Conservation (phyloP, 2,797 vertebrate genomes). For the Carapus acus region DNA sequence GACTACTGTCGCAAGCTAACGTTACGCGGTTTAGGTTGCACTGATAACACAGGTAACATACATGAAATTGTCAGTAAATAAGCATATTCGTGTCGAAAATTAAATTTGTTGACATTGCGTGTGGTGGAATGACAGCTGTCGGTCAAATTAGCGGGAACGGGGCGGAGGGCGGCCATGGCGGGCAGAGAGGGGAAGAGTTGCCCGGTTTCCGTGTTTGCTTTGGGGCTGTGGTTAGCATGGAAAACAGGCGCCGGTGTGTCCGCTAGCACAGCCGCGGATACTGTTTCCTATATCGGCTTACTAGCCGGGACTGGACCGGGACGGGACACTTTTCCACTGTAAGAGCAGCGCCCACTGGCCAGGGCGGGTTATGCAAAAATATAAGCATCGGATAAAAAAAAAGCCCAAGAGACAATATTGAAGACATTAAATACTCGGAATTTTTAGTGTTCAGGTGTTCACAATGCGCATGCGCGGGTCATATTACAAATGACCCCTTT, state of each 20-base stretch:
- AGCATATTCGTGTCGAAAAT: accelerated
- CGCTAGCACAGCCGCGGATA: constrained; percentile 37
- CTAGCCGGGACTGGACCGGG: background rate
- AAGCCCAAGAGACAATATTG: background rate
- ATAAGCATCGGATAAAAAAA: too few relatives aligned
- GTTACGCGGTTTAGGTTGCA: constrained; percentile 1
- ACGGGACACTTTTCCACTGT: constrained; percentile 24
- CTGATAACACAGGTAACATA: background rate
- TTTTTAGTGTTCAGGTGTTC: background rate
- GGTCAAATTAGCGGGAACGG: constrained; percentile 6
- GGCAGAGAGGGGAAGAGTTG: background rate
- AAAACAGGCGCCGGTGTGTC: constrained; percentile 3
- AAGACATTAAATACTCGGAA: background rate
- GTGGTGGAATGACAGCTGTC: constrained; percentile 29
- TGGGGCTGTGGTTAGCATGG: background rate
- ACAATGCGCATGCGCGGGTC: background rate
- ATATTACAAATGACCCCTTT: constrained; percentile 3
- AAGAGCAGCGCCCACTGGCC: background rate
- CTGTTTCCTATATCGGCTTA: constrained; percentile 50
- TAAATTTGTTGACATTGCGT: background rate
- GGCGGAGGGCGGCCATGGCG: background rate
- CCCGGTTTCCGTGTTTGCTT: background rate
- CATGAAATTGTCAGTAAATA: background rate
- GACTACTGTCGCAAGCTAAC: constrained; percentile 14
- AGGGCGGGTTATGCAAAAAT: background rate